Conservation (phyloP, 2,888 invertebrate genomes). For the Volucella bombylans region DNA sequence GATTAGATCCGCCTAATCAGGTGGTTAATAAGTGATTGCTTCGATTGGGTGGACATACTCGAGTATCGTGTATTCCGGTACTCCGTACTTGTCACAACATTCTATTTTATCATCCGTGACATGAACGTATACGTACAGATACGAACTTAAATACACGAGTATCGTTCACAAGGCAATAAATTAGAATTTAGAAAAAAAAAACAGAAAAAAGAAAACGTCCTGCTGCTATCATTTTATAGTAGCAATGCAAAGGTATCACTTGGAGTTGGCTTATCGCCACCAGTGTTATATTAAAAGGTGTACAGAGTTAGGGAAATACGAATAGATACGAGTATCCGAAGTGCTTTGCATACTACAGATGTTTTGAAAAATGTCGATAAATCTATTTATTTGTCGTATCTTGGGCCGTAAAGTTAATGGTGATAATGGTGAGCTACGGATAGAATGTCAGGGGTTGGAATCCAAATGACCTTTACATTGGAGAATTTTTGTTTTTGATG, state of each 20-base stretch:
- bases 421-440: no score
- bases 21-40: slow-evolving; percentile 4
- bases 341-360: no score
- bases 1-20: slow-evolving; percentile 11
- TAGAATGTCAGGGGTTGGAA: no score
- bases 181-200: slow-evolving; percentile 2
- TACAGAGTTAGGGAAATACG: not conserved
- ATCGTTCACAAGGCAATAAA: slow-evolving; percentile 23
- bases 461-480: no score
- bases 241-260: slow-evolving; percentile 28
- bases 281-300: slow-evolving; percentile 8
- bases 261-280: slow-evolving; percentile 26
- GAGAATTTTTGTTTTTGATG: no score
- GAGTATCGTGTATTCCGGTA: no score
- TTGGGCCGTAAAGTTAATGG: no score
- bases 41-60: no score
- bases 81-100: no score
- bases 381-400: no score
- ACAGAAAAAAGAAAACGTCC: not conserved
- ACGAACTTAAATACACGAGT: not conserved
- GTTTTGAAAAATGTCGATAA: no score
- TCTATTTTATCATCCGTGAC: not conserved
- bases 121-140: not conserved
- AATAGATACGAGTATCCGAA: no score
- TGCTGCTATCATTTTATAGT: slow-evolving; percentile 26